Conservation (phyloP, 2,888 invertebrate genomes). For the Artemia sp. region DNA sequence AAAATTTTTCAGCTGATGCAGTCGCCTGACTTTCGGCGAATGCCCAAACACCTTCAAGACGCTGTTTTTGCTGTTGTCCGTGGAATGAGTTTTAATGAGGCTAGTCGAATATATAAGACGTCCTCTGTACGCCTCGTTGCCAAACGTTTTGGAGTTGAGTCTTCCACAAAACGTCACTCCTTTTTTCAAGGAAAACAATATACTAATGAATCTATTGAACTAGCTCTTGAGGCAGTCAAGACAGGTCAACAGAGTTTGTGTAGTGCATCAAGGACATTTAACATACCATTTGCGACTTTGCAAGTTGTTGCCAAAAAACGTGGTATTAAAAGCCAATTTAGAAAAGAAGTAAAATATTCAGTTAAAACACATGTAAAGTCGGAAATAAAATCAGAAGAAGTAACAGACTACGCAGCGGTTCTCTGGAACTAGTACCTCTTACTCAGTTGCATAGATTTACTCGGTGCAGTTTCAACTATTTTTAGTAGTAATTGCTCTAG, state of each 20-base stretch:
- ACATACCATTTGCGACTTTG: slow-evolving; percentile 8
- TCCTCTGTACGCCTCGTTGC: slow-evolving; percentile 15
- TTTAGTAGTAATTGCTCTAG: too few species aligned
- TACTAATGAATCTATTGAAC: slow-evolving; percentile 1
- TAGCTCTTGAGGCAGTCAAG: slow-evolving; percentile 7
- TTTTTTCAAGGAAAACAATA: slow-evolving; percentile 8
- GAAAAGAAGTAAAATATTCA: background rate
- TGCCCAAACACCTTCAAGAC: slow-evolving; percentile 13
- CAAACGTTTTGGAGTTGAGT: slow-evolving; percentile 13
- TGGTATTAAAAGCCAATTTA: slow-evolving; percentile 8
- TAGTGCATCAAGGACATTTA: slow-evolving; percentile 3
- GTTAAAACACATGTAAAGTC: too few species aligned
- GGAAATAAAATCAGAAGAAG: too few species aligned
- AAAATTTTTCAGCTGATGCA: slow-evolving; percentile 11
- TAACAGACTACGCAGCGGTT: too few species aligned
- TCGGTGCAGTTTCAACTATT: too few species aligned
- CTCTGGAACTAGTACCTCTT: too few species aligned
- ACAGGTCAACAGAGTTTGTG: slow-evolving; percentile 7
- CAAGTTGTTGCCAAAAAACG: slow-evolving; percentile 14
- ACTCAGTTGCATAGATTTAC: too few species aligned
- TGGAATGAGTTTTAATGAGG: slow-evolving; percentile 10
- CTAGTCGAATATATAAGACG: slow-evolving; percentile 1
- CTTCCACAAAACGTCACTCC: slow-evolving; percentile 12
- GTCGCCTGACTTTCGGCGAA: slow-evolving; percentile 12
- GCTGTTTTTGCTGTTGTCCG: slow-evolving; percentile 3